Evolutionary conservation across 2,113 vertebrate genomes (phyloP), one percentile per base, ranked within the genome.

Genomic region (Pseudorhombus dupliciocellatus): DNA sequence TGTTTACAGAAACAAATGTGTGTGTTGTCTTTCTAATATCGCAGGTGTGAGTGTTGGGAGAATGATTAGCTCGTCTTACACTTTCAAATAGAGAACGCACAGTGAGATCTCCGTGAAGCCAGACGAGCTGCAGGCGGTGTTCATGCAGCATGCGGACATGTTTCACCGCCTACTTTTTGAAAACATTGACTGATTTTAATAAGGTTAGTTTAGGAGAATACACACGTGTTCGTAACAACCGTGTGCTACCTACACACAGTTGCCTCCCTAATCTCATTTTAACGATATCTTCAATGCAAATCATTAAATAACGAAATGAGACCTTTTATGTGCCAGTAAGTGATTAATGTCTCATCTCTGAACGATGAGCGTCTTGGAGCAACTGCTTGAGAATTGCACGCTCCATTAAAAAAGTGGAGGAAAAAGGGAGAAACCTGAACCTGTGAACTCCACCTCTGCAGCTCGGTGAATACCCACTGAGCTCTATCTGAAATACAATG

Each of bases 261-360:
- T 76, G 78, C 72, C 77, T 73, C 54, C 5, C 67, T 88, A 85
- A 87, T 90, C 70, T 85, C 2, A 70, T 85, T 87, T 87, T 83
- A 87, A 90, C 9, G 53, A 84, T 89, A 80, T 89, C 87, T 86
- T 58, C 77, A 82, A 75, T 85, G 80, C 77, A 85, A 85, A 88
- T 84, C 75, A 84, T 89, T 86, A 84, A 89, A 87, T 86, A 84
- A 87, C 88, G 76, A 85, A 89, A 88, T 72, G 42, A 73, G 75
- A 60, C 66, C 10, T 51, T 73, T 67, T 81, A 67, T 71, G 58
- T 83, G 63, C 66, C 67, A 73, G 63, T 75, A 75, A 81, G 82
- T 89, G 84, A 87, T 90, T 78, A 77, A 88, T 82, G 75, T 77
- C 63, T 86, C 84, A 72, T 80, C 80, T 67, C 66, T 81, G 73